Conservation (phyloP, 2,113 vertebrate genomes). For the Brachypteracias leptosomus region DNA sequence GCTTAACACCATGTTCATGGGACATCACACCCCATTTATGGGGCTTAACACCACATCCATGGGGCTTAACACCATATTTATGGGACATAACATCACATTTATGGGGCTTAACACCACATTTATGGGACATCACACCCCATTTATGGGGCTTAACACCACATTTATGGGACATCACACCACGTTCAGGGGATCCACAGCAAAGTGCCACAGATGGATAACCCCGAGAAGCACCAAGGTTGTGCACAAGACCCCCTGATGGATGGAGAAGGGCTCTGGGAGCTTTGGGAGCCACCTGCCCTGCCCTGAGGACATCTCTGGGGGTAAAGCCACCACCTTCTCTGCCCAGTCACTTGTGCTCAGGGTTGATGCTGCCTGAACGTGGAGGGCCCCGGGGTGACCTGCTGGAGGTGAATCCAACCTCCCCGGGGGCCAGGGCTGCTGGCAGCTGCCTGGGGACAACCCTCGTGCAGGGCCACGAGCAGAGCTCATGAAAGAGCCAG, state of each 20-base stretch:
- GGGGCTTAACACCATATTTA: too few relatives aligned
- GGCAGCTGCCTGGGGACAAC: neutral
- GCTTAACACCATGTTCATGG: too few relatives aligned
- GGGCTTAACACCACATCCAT: too few relatives aligned
- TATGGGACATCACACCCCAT: too few relatives aligned
- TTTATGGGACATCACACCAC: too few relatives aligned
- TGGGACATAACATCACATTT: fast-evolving
- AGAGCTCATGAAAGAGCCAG: neutral
- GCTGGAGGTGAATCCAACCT: neutral
- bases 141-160: too few relatives aligned
- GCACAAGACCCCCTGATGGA: neutral
- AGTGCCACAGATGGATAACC: neutral
- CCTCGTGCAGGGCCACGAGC: neutral
- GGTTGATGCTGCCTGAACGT: fast-evolving
- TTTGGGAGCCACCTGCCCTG: neutral
- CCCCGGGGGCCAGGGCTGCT: neutral
- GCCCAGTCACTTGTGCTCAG: neutral
- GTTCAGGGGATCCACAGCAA: neutral
- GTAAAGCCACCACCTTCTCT: neutral
- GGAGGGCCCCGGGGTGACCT: neutral
- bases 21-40: too few relatives aligned
- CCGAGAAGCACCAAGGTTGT: neutral
- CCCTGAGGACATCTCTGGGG: fast-evolving
- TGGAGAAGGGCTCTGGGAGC: neutral
- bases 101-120: too few relatives aligned